A percentile compares a stretch with the other conserved stretches of the same genome.
Conservation (phyloP, 2,113 vertebrate species). For the Egretta garzetta region DNA sequence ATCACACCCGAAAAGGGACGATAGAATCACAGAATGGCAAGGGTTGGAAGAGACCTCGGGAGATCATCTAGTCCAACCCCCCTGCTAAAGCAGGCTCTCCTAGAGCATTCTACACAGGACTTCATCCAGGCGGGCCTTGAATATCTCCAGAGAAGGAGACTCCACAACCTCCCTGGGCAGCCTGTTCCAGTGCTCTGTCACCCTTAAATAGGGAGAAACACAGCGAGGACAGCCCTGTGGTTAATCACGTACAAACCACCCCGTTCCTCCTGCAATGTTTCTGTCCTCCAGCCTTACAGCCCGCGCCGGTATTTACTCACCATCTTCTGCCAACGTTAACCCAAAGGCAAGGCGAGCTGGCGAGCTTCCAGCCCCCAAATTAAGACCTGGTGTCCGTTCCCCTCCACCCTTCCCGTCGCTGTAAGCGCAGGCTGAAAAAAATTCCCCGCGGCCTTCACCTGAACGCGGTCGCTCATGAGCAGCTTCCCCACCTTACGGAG, state of each 20-base stretch:
- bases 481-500: fast-evolving
- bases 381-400: background rate
- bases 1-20: background rate
- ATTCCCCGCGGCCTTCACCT: background rate
- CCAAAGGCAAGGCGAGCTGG: background rate
- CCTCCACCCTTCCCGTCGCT: background rate
- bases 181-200: too few species aligned
- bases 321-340: background rate
- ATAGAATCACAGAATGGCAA: too few species aligned
- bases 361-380: background rate
- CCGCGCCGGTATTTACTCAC: background rate
- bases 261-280: fast-evolving
- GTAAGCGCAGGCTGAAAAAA: background rate
- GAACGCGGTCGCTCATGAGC: fast-evolving
- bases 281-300: background rate
- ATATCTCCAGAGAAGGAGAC: too few species aligned
- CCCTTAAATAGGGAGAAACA: background rate
- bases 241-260: background rate
- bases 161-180: too few species aligned
- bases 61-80: too few species aligned
- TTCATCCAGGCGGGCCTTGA: too few species aligned
- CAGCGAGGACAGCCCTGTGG: background rate
- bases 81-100: too few species aligned
- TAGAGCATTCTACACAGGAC: too few species aligned
- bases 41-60: too few species aligned